A percentile compares a stretch with the other conserved stretches of the same genome.
phyloP scores from a whole-genome alignment of 1,140 invertebrate species.

The Plutomurus gul region DNA sequence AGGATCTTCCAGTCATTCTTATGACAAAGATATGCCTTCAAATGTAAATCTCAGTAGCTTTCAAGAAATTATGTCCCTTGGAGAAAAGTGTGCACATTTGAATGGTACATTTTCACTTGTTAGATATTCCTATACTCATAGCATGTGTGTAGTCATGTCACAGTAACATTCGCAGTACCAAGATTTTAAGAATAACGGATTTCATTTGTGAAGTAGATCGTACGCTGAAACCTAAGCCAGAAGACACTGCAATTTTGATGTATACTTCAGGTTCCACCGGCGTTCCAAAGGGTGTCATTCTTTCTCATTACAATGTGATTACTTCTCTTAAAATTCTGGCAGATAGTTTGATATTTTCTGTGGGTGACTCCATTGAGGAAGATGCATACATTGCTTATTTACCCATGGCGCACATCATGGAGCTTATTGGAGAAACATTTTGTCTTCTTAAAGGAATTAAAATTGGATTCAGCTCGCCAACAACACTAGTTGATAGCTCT shows the following conservation, averaged over 20 bases:
- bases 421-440: slow-evolving; percentile 68
- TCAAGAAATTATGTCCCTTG: background rate
- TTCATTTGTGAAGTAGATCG: background rate
- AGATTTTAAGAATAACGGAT: too few species aligned
- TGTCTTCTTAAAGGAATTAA: slow-evolving; percentile 65
- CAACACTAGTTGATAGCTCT: slow-evolving; percentile 92
- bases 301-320: slow-evolving; percentile 89
- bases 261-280: slow-evolving; percentile 94
- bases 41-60: background rate
- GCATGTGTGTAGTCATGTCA: too few species aligned
- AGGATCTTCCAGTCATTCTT: background rate
- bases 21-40: background rate
- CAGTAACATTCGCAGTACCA: too few species aligned
- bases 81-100: background rate
- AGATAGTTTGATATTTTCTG: background rate
- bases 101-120: background rate
- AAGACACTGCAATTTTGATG: slow-evolving; percentile 93
- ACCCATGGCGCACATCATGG: slow-evolving; percentile 95
- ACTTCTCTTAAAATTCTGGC: slow-evolving; percentile 77
- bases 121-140: too few species aligned
- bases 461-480: slow-evolving; percentile 93
- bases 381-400: slow-evolving; percentile 94
- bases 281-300: slow-evolving; percentile 80
- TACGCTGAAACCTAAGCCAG: slow-evolving; percentile 56
- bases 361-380: slow-evolving; percentile 53